Percentiles rank a stretch among this genome's conserved stretches.
Evolutionary conservation across 2,113 vertebrate genomes (phyloP).

Genomic region (Psephotus haematonotus): DNA sequence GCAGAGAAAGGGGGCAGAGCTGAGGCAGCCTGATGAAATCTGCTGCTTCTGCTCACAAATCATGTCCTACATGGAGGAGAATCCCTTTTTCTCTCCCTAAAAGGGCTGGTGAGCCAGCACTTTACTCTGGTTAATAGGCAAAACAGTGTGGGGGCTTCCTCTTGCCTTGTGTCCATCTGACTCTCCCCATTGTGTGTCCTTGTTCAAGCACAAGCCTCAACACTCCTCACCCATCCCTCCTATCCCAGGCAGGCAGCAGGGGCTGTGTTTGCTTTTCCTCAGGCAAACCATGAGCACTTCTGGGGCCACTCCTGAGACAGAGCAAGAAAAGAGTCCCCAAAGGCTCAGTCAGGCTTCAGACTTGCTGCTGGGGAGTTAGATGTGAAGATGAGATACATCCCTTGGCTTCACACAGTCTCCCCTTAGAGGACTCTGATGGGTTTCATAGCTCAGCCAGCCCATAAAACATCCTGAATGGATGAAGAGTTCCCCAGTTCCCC

Average conservation of each 20-base stretch:
- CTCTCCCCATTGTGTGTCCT: fast-evolving
- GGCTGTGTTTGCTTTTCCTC: neutral
- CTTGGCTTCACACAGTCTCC: neutral
- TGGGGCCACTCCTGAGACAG: neutral
- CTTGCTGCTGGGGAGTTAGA: neutral
- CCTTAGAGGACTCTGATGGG: neutral
- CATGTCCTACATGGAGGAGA: fast-evolving
- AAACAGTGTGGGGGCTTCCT: neutral
- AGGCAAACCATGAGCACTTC: fast-evolving
- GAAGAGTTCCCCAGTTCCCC: neutral
- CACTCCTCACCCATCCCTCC: neutral
- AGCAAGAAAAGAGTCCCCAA: fast-evolving
- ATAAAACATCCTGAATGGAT: neutral
- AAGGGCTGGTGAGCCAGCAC: neutral
- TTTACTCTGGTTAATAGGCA: neutral
- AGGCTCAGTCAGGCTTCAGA: neutral
- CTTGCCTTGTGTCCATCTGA: neutral
- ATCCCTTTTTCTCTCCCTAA: fast-evolving
- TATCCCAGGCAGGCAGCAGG: neutral
- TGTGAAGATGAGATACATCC: fast-evolving
- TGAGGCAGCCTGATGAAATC: neutral
- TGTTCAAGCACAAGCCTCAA: neutral
- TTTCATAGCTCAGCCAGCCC: neutral
- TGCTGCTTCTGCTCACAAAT: neutral
- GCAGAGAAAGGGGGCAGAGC: neutral